phyloP scores from a whole-genome alignment of 2,797 vertebrate species.

The Xenopus petersii region DNA sequence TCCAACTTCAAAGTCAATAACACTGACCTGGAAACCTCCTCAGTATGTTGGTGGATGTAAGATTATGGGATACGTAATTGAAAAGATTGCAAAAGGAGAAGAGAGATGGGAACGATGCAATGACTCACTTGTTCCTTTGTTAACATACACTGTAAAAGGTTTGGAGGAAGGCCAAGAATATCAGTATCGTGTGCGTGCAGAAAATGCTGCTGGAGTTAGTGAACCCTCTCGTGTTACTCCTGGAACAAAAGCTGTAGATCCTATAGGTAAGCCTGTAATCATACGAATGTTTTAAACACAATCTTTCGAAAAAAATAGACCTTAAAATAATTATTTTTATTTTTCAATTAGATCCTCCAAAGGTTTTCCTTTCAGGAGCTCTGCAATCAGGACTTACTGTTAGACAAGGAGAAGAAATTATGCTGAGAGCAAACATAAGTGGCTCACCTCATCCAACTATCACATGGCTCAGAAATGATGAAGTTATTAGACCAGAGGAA shows the following conservation, averaged over 20 bases:
- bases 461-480: slow-evolving; percentile 88
- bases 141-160: slow-evolving; percentile 88
- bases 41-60: slow-evolving; percentile 93
- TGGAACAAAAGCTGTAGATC: slow-evolving; percentile 80
- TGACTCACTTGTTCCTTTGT: slow-evolving; percentile 90
- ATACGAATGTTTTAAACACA: background rate
- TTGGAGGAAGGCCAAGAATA: slow-evolving; percentile 85
- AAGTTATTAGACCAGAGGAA: slow-evolving; percentile 78
- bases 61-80: slow-evolving; percentile 95
- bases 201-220: slow-evolving; percentile 91
- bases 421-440: slow-evolving; percentile 84
- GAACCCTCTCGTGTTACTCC: slow-evolving; percentile 86
- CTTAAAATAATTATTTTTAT: slow-evolving; percentile 30
- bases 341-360: slow-evolving; percentile 82
- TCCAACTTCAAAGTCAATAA: slow-evolving; percentile 84
- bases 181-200: slow-evolving; percentile 86
- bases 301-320: too few relatives aligned
- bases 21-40: slow-evolving; percentile 96
- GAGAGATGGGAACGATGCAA: slow-evolving; percentile 93
- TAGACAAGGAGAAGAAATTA: slow-evolving; percentile 83
- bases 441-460: slow-evolving; percentile 91
- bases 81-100: slow-evolving; percentile 85
- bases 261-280: slow-evolving; percentile 70
- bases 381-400: slow-evolving; percentile 84
- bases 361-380: slow-evolving; percentile 84